A percentile compares a stretch with the other conserved stretches of the same genome.
Conservation (phyloP, 2,797 vertebrate species). For the Oreochromis mossambicus region DNA sequence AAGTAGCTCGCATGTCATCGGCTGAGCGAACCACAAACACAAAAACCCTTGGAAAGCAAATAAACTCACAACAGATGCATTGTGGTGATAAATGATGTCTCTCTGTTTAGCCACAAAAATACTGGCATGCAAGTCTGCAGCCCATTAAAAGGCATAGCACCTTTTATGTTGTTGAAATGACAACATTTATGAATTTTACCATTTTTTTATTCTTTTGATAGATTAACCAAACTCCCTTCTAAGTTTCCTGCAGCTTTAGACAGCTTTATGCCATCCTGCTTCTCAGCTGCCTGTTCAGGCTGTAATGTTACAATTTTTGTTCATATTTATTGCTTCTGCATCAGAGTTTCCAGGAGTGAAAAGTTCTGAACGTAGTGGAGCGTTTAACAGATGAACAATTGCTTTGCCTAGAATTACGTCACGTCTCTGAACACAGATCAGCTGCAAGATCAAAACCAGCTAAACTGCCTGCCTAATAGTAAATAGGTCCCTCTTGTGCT, state of each 20-base stretch:
- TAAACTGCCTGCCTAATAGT: not conserved
- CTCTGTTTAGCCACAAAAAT: constrained; percentile 3
- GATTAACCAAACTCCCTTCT: not conserved
- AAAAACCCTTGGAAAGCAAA: constrained; percentile 37
- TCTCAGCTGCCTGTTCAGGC: not conserved
- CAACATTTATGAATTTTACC: not conserved
- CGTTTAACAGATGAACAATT: not conserved
- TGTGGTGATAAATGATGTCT: constrained; percentile 32
- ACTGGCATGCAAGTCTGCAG: not conserved
- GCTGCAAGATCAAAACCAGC: not conserved
- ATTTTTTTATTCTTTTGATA: not conserved
- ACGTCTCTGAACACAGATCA: not conserved
- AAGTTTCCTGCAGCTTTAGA: not conserved
- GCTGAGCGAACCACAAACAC: constrained; percentile 23
- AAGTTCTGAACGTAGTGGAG: not conserved
- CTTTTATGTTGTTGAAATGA: not conserved
- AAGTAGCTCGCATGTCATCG: not conserved
- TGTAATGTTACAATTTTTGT: not conserved
- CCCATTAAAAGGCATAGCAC: not conserved
- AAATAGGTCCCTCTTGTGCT: not conserved
- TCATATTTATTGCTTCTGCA: not conserved
- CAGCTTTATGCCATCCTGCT: not conserved
- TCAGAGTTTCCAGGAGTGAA: not conserved
- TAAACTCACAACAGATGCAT: constrained; percentile 57
- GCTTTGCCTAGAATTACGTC: not conserved